A percentile compares a stretch with the other conserved stretches of the same genome.
Evolutionary conservation across 2,113 vertebrate genomes (phyloP).

Genomic region (Aplodontia rufa): DNA sequence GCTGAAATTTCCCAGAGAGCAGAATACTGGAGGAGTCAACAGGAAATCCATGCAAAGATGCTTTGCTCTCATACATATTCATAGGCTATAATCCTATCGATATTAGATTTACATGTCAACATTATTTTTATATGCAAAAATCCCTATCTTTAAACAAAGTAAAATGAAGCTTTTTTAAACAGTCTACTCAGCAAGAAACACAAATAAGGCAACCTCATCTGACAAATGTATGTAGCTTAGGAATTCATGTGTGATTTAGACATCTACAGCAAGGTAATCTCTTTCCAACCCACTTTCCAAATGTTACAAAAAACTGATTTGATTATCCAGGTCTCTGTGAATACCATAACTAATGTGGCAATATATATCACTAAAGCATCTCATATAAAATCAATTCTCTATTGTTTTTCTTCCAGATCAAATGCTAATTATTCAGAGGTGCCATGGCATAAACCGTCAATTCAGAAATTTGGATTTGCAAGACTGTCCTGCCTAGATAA

Average conservation of each 20-base stretch:
- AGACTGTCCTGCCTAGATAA: neutral
- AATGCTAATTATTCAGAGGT: constrained; percentile 5
- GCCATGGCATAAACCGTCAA: neutral
- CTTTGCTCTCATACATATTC: constrained; percentile 57
- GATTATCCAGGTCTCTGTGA: neutral
- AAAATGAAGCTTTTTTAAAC: constrained; percentile 24
- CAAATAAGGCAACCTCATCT: constrained; percentile 36
- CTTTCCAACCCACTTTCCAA: constrained; percentile 38
- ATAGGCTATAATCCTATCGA: constrained; percentile 40
- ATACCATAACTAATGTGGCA: neutral
- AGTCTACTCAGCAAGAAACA: constrained; percentile 44
- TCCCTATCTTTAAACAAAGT: constrained; percentile 37
- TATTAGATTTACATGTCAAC: constrained; percentile 59
- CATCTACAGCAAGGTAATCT: constrained; percentile 25
- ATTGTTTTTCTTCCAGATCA: constrained; percentile 6
- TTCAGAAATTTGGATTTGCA: neutral
- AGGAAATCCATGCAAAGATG: constrained; percentile 55
- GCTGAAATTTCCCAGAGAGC: constrained; percentile 70
- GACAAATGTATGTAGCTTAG: constrained; percentile 30
- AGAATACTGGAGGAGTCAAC: constrained; percentile 62
- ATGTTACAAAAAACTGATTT: constrained; percentile 7
- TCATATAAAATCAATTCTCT: constrained; percentile 47
- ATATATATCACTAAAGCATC: neutral
- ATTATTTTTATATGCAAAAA: constrained; percentile 49
- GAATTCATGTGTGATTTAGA: neutral